Evolutionary conservation across 2,113 vertebrate species (phyloP).

Genomic region (crab-eating macaque (Macaca fascicularis)): DNA sequence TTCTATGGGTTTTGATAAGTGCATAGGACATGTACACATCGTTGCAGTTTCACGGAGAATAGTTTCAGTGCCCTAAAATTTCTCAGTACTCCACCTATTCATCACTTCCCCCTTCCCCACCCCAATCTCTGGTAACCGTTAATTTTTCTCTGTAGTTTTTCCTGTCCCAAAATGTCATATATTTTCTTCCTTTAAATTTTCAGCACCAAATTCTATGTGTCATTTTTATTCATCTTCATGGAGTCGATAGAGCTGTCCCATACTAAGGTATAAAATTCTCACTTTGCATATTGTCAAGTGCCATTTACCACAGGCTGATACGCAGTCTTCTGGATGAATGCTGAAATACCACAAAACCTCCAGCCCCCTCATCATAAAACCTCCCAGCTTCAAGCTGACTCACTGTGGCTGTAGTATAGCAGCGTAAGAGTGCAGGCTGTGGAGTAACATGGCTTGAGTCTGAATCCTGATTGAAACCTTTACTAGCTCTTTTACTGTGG

Average conservation of each 20-base stretch:
- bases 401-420: rapidly evolving
- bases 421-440: background rate
- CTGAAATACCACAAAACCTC: rapidly evolving
- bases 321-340: background rate
- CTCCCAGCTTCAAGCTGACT: background rate
- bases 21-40: background rate
- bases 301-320: background rate
- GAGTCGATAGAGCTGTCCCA: background rate
- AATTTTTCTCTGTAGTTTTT: background rate
- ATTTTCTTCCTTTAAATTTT: background rate
- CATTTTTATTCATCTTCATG: background rate
- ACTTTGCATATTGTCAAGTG: background rate
- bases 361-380: background rate
- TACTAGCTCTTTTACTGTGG: background rate
- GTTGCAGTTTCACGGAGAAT: background rate
- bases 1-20: background rate
- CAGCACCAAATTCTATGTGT: background rate
- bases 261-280: background rate
- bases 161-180: background rate
- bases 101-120: background rate
- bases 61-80: background rate
- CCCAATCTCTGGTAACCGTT: background rate
- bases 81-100: background rate
- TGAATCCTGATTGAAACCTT: background rate
- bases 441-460: background rate